Conservation (phyloP, 2,113 vertebrate species). For the Neotragus pygmaeus region DNA sequence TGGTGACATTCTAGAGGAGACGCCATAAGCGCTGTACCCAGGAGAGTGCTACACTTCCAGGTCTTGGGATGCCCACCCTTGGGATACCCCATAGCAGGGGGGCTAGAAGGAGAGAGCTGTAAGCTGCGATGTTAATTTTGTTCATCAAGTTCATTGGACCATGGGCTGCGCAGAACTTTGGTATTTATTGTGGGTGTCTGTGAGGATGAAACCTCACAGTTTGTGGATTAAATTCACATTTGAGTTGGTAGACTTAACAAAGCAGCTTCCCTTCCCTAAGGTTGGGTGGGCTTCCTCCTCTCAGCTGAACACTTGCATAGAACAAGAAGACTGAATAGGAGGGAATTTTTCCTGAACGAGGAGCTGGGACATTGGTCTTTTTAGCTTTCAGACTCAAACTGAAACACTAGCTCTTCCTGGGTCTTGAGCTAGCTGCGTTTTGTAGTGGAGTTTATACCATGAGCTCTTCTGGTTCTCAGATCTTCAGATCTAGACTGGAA, state of each 20-base stretch:
- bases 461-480: background rate
- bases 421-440: background rate
- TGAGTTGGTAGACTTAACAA: background rate
- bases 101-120: background rate
- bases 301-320: background rate
- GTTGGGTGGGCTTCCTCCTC: background rate
- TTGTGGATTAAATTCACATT: background rate
- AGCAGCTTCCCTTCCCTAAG: background rate
- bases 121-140: background rate
- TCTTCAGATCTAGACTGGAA: background rate
- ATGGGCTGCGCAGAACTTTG: background rate
- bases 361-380: background rate
- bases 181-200: background rate
- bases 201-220: too few relatives aligned
- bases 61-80: background rate
- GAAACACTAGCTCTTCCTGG: background rate
- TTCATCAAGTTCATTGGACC: background rate
- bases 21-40: background rate
- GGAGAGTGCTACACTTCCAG: background rate
- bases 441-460: background rate
- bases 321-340: background rate
- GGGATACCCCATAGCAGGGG: background rate
- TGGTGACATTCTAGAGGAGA: background rate
- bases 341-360: rapidly evolving
- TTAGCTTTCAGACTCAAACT: background rate